Base-by-base conservation (phyloP, 2,888 invertebrate genomes). In the Tinea semifulvella region DNA sequence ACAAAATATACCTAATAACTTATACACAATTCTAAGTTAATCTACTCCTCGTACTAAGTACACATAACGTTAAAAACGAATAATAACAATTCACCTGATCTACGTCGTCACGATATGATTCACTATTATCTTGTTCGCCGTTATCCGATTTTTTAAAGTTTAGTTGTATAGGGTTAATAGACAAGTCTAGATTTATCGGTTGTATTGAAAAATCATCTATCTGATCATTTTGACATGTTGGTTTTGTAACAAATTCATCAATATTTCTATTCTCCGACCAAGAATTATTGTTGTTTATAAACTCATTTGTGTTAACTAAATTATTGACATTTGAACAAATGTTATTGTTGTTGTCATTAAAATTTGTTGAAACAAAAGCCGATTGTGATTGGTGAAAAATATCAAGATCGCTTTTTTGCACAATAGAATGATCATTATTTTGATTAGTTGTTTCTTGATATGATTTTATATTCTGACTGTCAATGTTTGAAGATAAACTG, bases 1-100 rank as follows among this genome's bases (percentile, higher is more conserved):
- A n/a, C n/a, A n/a, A n/a, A n/a, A n/a, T n/a, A n/a, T n/a, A n/a
- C n/a, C n/a, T n/a, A n/a, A n/a, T n/a, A n/a, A n/a, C n/a, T n/a
- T n/a, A n/a, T n/a, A n/a, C n/a, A n/a, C n/a, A n/a, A n/a, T n/a
- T n/a, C n/a, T n/a, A n/a, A n/a, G n/a, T n/a, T n/a, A n/a, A n/a
- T n/a, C n/a, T n/a, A n/a, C n/a, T n/a, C n/a, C n/a, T n/a, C n/a
- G n/a, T n/a, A n/a, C n/a, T n/a, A n/a, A 25, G 8, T 7, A 25
- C 25, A 10, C 25, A 25, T 25, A 26, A 2, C 26, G 7, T 19
- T n/a, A 19, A 38, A 18, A 11, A 22, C 20, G 3, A 40, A 22
- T 19, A 22, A 40, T 18, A 40, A 40, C 4, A 13, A 40, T 22
- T 11, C 20, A 40, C 40, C 40, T 40, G 20, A 40, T 40, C 20